Evolutionary conservation across 2,888 invertebrate species (phyloP).

Genomic region (Sturmia bella): DNA sequence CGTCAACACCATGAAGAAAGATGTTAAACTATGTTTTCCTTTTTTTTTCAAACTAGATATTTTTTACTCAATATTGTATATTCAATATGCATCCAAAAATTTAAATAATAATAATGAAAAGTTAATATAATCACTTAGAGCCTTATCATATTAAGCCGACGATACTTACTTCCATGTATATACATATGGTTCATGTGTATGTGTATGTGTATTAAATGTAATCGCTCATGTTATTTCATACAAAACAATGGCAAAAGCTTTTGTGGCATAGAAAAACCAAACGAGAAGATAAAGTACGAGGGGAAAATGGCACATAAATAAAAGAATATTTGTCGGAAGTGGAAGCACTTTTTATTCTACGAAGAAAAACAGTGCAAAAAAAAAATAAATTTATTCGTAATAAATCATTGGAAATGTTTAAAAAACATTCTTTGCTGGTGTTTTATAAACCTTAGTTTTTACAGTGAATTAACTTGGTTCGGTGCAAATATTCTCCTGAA

Average conservation of each 20-base stretch:
- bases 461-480: no score
- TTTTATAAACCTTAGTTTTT: slow-evolving; percentile 23
- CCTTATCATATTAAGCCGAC: no score
- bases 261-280: not conserved
- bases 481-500: no score
- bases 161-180: no score
- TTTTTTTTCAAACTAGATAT: no score
- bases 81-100: no score
- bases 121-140: no score
- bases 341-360: slow-evolving; percentile 29
- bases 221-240: slow-evolving; percentile 2
- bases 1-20: no score
- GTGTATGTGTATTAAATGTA: not conserved
- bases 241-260: not conserved
- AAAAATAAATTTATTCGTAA: slow-evolving; percentile 7
- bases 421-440: slow-evolving; percentile 34
- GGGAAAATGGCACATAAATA: slow-evolving; percentile 22
- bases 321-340: slow-evolving; percentile 54
- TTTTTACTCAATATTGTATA: no score
- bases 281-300: not conserved
- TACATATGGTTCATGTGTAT: no score
- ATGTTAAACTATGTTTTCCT: no score
- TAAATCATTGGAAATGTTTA: slow-evolving; percentile 8
- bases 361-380: not conserved
- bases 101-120: no score